Evolutionary conservation across 2,113 vertebrate genomes (phyloP), one percentile per base, ranked within the genome.

Genomic region (Aptenodytes patagonicus): DNA sequence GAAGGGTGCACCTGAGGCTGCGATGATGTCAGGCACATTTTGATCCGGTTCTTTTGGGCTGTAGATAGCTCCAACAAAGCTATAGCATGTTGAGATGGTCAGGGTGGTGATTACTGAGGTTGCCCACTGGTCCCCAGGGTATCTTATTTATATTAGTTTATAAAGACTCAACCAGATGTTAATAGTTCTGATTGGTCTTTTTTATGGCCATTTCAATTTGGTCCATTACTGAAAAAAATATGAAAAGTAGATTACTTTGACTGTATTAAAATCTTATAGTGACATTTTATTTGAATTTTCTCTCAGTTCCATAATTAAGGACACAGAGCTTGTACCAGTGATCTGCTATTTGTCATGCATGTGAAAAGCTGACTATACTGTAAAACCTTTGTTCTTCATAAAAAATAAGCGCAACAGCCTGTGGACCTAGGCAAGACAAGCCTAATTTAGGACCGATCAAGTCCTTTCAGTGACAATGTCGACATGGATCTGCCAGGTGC

Each of bases 11-110:
- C 52, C 55, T 52, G 36, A 32, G 36, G 51, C 64, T 91, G 60
- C 18, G 52, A 25, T 17, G 4, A 64, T 3, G 1, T 44, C 61
- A 54, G 70, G 11, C 7, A 14, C 11, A 7, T 68, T 87, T 77
- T 62, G 16, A 21, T 28, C n/a, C 0, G 0, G 7, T 26, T 80
- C 47, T 54, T 89, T 62, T 32, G 51, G 46, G 11, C 22, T 31
- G 3, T 9, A 51, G 42, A 7, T 9, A 51, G 47, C 20, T 76
- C 51, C 28, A 14, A 49, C 44, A 62, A 34, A 83, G 14, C n/a
- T 57, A 11, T 1, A n/a, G 18, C 12, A 6, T 2, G 2, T 7
- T 0, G 1, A 13, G 60, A 7, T 0, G 2, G 26, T 24, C 5
- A 1, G 55, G 28, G 8, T 42, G 40, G 8, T 17, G 29, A 17